Evolutionary conservation across 2,113 vertebrate genomes (phyloP).

Genomic region (Peromyscus polionotus): DNA sequence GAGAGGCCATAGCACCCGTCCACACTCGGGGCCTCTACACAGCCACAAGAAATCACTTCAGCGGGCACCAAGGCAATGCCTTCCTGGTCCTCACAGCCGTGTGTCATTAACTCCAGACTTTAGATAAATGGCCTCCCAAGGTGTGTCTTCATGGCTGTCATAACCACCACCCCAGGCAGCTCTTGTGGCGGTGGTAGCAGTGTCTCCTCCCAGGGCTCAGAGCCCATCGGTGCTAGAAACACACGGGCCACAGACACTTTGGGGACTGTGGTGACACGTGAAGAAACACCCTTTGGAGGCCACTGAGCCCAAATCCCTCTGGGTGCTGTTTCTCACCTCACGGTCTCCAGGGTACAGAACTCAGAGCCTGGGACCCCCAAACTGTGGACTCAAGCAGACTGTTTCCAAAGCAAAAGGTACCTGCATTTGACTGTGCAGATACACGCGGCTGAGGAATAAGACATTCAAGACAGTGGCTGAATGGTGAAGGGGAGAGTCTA

Average conservation of each 20-base stretch:
- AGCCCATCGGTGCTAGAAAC: neutral
- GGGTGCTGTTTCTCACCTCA: neutral
- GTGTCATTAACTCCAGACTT: neutral
- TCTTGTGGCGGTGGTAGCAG: neutral
- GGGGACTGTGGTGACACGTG: neutral
- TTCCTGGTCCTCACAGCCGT: neutral
- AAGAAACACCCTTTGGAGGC: neutral
- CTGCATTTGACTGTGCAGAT: neutral
- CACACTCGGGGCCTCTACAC: neutral
- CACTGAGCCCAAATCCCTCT: neutral
- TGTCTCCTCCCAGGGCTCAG: neutral
- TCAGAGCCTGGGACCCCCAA: neutral
- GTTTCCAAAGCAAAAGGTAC: neutral
- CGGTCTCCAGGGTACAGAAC: neutral
- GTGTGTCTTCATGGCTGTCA: neutral
- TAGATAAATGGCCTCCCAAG: neutral
- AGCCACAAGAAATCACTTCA: neutral
- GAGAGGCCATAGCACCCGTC: neutral
- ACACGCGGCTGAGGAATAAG: neutral
- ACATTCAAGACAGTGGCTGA: neutral
- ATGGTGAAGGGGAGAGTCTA: too few species aligned
- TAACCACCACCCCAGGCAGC: neutral
- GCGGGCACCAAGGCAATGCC: neutral
- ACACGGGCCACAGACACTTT: neutral
- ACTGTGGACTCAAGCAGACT: too few species aligned